A percentile compares a stretch with the other conserved stretches of the same genome.
These are phyloP conservation scores for Pterocles gutturalis DNA, from an alignment of 2,113 vertebrate species.

Conservation along the genomic window DNA sequence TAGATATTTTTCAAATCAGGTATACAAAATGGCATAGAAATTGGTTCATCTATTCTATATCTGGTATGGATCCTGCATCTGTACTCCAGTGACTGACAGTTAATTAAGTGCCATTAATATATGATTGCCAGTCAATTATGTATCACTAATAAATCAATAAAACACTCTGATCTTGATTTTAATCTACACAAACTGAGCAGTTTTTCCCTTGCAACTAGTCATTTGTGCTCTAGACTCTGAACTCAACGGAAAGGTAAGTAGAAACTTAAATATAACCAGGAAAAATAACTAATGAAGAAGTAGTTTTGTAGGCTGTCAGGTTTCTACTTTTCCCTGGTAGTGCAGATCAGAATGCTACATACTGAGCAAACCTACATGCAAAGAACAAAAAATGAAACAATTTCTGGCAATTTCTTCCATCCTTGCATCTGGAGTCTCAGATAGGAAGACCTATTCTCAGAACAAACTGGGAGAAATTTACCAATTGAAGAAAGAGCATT, in stretches of 20 bases:
- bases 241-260: background rate
- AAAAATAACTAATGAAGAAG: background rate
- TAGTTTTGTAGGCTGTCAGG: background rate
- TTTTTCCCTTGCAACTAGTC: background rate
- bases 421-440: background rate
- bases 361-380: background rate
- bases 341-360: background rate
- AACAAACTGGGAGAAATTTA: background rate
- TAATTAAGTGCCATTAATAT: background rate
- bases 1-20: background rate
- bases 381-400: background rate
- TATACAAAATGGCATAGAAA: background rate
- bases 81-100: background rate
- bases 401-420: background rate
- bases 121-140: background rate
- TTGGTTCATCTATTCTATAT: background rate
- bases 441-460: background rate
- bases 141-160: background rate
- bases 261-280: background rate
- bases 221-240: background rate
- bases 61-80: background rate
- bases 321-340: background rate
- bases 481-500: background rate
- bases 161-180: background rate
- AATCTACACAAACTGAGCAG: background rate